These are phyloP conservation scores for Penaeus monodon DNA, from an alignment of 2,888 invertebrate species.

Conservation along the genomic window DNA sequence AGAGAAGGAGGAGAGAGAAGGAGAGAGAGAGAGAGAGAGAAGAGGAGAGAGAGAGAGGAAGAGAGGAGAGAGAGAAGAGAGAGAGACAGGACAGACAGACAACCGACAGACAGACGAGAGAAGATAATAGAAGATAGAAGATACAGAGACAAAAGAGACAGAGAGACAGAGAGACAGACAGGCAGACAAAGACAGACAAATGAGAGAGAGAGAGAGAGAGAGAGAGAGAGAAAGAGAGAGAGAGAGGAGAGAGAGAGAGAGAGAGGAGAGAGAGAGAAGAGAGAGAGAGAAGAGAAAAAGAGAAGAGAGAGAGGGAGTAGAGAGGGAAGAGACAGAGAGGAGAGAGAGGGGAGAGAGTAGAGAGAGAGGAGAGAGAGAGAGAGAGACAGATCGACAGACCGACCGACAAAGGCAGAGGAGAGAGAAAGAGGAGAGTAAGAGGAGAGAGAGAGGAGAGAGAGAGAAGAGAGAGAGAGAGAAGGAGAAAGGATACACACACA, in stretches of 20 bases:
- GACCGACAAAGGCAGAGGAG: no score
- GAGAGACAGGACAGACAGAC: no score
- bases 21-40: no score
- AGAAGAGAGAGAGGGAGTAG: neutral
- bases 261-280: neutral
- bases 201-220: slow-evolving; percentile 5
- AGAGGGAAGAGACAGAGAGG: neutral
- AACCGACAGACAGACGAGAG: no score
- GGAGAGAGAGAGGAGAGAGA: neutral
- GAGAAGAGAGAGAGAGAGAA: neutral
- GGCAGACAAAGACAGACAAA: neutral
- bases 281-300: neutral
- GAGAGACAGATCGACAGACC: neutral
- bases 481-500: no score
- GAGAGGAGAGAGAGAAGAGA: neutral
- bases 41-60: neutral
- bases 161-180: no score
- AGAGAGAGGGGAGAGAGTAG: neutral
- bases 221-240: neutral
- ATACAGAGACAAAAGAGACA: neutral
- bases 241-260: neutral
- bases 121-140: no score
- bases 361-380: neutral
- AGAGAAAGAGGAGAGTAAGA: neutral
- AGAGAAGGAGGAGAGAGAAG: neutral